Percentiles rank a stretch among this genome's conserved stretches.
phyloP scores from a whole-genome alignment of 2,888 invertebrate species.

The Athalia circularis region DNA sequence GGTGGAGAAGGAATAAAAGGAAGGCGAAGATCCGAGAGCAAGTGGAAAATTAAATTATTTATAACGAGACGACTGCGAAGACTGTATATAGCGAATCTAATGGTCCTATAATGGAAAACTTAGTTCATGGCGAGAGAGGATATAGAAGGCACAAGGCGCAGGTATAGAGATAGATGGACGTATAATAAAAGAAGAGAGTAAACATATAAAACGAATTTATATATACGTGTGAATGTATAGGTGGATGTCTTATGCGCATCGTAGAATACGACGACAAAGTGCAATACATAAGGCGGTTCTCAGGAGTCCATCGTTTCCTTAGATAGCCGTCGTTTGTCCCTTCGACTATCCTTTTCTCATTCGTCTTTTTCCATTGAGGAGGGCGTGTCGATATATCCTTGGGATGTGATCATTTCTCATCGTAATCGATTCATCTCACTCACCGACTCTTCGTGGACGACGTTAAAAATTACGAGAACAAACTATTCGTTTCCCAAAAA shows the following conservation, averaged over 20 bases:
- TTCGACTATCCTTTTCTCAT: conserved; percentile 5
- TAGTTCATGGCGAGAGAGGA: too few species aligned
- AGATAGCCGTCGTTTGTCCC: conserved; percentile 25
- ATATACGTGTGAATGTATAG: too few species aligned
- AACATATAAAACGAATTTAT: too few species aligned
- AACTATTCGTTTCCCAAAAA: too few species aligned
- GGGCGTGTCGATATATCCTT: too few species aligned
- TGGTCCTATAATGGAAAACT: too few species aligned
- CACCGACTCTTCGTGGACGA: neutral
- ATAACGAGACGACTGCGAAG: neutral
- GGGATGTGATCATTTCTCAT: conserved; percentile 27
- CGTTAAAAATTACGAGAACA: conserved; percentile 14
- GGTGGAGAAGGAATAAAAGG: neutral
- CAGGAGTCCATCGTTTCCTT: neutral
- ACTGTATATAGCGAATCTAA: neutral
- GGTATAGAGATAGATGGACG: too few species aligned
- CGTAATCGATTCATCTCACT: conserved; percentile 34
- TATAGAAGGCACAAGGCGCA: too few species aligned
- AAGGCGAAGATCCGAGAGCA: neutral
- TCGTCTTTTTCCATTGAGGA: too few species aligned
- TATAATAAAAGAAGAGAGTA: too few species aligned
- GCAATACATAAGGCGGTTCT: neutral
- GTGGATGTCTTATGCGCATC: neutral
- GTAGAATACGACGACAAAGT: neutral
- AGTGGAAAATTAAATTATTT: conserved; percentile 21